A percentile compares a stretch with the other conserved stretches of the same genome.
These are phyloP conservation scores for Sinotaia quadrata DNA, from an alignment of 2,888 invertebrate species.

Conservation along the genomic window DNA sequence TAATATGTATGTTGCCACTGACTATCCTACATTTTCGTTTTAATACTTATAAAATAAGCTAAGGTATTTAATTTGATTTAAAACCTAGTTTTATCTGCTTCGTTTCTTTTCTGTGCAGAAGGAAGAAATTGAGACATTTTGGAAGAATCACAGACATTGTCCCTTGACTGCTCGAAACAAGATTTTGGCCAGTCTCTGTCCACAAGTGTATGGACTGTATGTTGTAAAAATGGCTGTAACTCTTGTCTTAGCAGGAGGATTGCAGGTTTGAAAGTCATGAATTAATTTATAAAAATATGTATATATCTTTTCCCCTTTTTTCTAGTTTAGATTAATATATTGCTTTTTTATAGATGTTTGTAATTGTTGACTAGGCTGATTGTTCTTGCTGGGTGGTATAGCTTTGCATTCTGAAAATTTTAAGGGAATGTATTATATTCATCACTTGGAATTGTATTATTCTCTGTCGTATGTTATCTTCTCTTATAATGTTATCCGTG, in stretches of 20 bases:
- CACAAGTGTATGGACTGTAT: constrained; percentile 90
- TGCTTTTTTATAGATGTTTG: not conserved
- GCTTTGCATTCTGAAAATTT: too few species aligned
- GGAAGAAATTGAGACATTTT: constrained; percentile 82
- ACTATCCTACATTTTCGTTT: too few species aligned
- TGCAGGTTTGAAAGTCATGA: constrained; percentile 61
- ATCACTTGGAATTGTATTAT: too few species aligned
- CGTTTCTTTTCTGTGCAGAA: constrained; percentile 74
- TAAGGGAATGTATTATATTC: too few species aligned
- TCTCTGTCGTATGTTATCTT: too few species aligned
- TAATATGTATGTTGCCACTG: too few species aligned
- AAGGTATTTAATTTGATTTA: too few species aligned
- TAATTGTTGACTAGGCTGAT: not conserved
- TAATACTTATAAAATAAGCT: too few species aligned
- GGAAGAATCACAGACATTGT: constrained; percentile 78
- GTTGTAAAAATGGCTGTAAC: constrained; percentile 88
- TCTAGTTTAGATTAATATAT: not conserved
- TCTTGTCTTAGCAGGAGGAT: constrained; percentile 76
- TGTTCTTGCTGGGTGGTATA: too few species aligned
- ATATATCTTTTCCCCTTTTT: not conserved
- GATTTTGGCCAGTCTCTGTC: constrained; percentile 86
- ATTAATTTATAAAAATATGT: too few species aligned
- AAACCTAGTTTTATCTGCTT: too few species aligned
- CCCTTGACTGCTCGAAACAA: constrained; percentile 83
- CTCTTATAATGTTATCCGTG: too few species aligned